Evolutionary conservation across 2,797 vertebrate genomes (phyloP).

Genomic region (Enteromius unitaeniatus): DNA sequence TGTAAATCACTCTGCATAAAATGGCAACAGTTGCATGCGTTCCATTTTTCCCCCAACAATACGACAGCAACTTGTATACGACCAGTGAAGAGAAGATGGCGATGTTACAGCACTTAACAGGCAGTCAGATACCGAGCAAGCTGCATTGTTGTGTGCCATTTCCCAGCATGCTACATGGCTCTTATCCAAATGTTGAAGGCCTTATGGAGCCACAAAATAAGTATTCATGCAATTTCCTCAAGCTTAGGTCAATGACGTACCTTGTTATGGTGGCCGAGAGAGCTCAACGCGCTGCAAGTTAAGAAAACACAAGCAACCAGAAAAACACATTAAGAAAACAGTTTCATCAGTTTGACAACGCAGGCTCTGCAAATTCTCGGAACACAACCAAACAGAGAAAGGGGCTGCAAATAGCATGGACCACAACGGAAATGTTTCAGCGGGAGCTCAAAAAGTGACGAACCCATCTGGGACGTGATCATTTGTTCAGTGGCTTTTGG

Average conservation of each 20-base stretch:
- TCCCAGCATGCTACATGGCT: slow-evolving; percentile 47
- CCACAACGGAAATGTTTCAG: too few relatives aligned
- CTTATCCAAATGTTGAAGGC: slow-evolving; percentile 1
- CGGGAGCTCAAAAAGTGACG: too few relatives aligned
- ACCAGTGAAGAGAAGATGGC: neutral
- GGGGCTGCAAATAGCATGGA: too few relatives aligned
- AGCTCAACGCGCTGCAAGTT: too few relatives aligned
- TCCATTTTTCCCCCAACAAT: slow-evolving; percentile 1
- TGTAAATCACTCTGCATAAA: slow-evolving; percentile 28
- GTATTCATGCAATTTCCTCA: slow-evolving; percentile 31
- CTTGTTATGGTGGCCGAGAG: too few relatives aligned
- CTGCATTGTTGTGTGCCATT: slow-evolving; percentile 25
- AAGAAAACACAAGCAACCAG: too few relatives aligned
- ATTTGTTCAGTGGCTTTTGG: too few relatives aligned
- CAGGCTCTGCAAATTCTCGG: too few relatives aligned
- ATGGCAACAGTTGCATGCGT: slow-evolving; percentile 19
- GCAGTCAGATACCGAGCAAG: slow-evolving; percentile 15
- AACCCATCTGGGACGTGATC: too few relatives aligned
- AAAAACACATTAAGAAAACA: too few relatives aligned
- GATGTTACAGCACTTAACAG: neutral
- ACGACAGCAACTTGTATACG: slow-evolving; percentile 2
- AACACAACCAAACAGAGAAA: too few relatives aligned
- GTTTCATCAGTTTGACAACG: too few relatives aligned
- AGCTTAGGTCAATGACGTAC: slow-evolving; percentile 22
- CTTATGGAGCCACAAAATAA: slow-evolving; percentile 5